phyloP scores from a whole-genome alignment of 30 jellyfish, hydroid and myxozoan species.

The Cassiopea xamachana region DNA sequence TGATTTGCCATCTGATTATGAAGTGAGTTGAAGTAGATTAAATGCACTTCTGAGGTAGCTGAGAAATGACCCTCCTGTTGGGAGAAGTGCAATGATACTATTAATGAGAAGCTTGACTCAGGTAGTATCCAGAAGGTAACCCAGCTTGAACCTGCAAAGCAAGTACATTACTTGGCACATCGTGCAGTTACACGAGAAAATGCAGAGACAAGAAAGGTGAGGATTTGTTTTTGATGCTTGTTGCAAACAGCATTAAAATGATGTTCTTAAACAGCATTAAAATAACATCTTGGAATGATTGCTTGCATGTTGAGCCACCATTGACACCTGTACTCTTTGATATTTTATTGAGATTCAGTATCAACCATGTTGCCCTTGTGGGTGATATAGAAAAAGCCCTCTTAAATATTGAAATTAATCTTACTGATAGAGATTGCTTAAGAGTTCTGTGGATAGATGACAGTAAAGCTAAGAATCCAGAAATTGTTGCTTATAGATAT shows the following conservation, averaged over 20 bases:
- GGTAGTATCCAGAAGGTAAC: conserved; percentile 1
- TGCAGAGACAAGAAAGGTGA: not conserved
- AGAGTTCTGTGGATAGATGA: too few species aligned
- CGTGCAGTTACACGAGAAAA: conserved; percentile 19
- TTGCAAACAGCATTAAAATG: not conserved
- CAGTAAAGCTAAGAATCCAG: too few species aligned
- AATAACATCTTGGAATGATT: conserved; percentile 3
- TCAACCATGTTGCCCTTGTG: too few species aligned
- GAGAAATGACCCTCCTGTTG: not conserved
- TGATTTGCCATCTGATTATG: conserved; percentile 13
- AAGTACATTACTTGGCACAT: conserved; percentile 36
- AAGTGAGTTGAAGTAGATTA: not conserved
- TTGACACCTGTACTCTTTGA: conserved; percentile 28
- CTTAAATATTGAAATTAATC: not conserved
- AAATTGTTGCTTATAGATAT: too few species aligned
- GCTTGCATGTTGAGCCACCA: conserved; percentile 24
- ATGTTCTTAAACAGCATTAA: too few species aligned
- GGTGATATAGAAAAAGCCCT: too few species aligned
- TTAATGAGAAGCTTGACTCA: not conserved
- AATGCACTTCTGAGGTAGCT: conserved; percentile 8
- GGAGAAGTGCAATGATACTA: not conserved
- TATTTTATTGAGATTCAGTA: not conserved
- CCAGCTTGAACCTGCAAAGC: not conserved
- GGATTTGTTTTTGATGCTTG: not conserved
- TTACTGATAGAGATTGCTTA: not conserved